These are phyloP conservation scores for Ictidomys tridecemlineatus DNA, from an alignment of 2,113 vertebrate species.

Conservation along the genomic window DNA sequence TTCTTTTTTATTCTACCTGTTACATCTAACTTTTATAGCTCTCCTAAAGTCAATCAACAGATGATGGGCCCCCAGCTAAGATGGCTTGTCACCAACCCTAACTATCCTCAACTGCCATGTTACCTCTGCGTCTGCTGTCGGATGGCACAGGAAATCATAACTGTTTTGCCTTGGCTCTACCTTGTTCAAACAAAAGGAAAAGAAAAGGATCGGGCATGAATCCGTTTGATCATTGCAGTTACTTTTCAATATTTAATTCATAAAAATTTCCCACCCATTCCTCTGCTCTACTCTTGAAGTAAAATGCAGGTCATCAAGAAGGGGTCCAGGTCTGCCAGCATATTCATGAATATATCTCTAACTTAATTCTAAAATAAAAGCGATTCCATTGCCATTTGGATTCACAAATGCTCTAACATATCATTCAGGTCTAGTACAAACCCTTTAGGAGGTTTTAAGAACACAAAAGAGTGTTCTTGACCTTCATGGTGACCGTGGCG, in stretches of 20 bases:
- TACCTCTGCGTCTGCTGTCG: not conserved
- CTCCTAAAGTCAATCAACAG: not conserved
- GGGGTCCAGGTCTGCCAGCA: not conserved
- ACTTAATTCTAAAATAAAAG: not conserved
- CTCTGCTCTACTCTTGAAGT: not conserved
- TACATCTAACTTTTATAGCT: not conserved
- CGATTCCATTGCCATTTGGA: not conserved
- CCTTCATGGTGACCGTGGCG: not conserved
- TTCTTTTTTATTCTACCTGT: not conserved
- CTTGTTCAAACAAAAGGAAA: not conserved
- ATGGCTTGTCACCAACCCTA: not conserved
- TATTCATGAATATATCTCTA: not conserved
- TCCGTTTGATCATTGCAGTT: not conserved
- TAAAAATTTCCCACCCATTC: not conserved
- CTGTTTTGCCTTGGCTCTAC: not conserved
- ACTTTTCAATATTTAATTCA: not conserved
- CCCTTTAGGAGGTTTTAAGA: not conserved
- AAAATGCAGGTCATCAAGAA: not conserved
- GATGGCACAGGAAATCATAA: not conserved
- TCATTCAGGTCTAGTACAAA: not conserved
- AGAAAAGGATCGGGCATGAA: rapidly evolving
- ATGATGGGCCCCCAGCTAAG: not conserved
- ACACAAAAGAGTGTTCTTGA: not conserved
- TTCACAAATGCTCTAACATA: not conserved
- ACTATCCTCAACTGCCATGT: not conserved